Conservation (phyloP, 2,888 invertebrate species). For the Pyrrhia umbra region DNA sequence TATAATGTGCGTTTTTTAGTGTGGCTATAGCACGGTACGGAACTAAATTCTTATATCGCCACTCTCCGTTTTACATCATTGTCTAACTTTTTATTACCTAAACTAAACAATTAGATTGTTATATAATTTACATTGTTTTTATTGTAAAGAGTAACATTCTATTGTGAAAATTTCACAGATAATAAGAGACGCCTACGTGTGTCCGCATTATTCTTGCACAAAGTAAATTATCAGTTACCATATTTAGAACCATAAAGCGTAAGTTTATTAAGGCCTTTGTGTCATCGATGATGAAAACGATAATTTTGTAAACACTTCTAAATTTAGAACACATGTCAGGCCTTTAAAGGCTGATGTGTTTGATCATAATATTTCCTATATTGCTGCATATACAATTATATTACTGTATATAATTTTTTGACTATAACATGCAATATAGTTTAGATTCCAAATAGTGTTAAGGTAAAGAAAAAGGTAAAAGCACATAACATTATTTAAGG, state of each 20-base stretch:
- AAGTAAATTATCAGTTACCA: slow-evolving; percentile 42
- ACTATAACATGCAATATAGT: too few species aligned
- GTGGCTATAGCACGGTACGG: neutral
- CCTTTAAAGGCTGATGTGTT: neutral
- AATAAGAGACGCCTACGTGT: slow-evolving; percentile 44
- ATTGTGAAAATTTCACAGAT: slow-evolving; percentile 18
- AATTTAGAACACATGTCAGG: slow-evolving; percentile 2
- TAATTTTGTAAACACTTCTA: slow-evolving; percentile 31
- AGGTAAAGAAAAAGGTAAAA: too few species aligned
- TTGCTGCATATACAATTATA: too few species aligned
- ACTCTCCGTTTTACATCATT: neutral
- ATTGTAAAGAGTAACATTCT: slow-evolving; percentile 5
- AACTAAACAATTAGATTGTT: neutral
- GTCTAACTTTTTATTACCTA: neutral
- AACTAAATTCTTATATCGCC: neutral
- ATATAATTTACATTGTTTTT: neutral
- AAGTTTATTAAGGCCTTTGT: slow-evolving; percentile 38
- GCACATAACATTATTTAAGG: too few species aligned
- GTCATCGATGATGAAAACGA: slow-evolving; percentile 40
- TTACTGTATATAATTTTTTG: too few species aligned
- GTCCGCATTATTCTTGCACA: slow-evolving; percentile 30
- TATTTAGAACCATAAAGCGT: slow-evolving; percentile 39
- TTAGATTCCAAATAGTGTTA: too few species aligned
- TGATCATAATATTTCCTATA: neutral
- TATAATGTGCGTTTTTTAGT: neutral